Conservation (phyloP, 2,113 vertebrate genomes). For the Gavia stellata region DNA sequence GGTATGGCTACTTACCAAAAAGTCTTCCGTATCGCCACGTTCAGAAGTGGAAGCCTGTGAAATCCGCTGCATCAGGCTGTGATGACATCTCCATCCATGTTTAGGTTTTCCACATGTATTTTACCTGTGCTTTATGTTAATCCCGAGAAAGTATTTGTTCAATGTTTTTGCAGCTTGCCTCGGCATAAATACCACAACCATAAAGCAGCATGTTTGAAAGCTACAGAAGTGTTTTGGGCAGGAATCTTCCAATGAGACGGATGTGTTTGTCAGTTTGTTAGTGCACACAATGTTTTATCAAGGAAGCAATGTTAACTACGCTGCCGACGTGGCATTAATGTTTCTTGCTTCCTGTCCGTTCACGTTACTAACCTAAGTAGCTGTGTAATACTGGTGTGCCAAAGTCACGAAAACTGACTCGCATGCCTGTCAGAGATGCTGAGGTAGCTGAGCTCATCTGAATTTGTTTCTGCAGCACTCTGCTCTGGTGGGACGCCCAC, state of each 20-base stretch:
- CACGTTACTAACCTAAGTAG: background rate
- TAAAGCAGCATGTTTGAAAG: background rate
- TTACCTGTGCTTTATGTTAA: background rate
- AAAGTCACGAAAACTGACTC: background rate
- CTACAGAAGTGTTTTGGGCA: background rate
- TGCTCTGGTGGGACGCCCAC: background rate
- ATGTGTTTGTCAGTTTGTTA: background rate
- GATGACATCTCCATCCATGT: background rate
- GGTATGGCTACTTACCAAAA: fast-evolving
- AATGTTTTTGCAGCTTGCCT: background rate
- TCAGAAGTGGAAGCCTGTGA: background rate
- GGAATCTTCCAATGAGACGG: background rate
- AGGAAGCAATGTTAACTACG: background rate
- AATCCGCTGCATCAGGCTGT: fast-evolving
- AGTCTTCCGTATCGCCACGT: fast-evolving
- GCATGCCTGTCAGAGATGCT: background rate
- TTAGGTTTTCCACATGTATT: background rate
- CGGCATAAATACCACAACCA: background rate
- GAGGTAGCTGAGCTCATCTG: background rate
- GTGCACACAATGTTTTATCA: background rate
- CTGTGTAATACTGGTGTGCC: background rate
- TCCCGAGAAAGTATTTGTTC: background rate
- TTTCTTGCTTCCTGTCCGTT: slow-evolving; percentile 12
- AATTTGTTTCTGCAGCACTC: background rate
- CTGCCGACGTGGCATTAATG: background rate